Base-by-base conservation (phyloP, 2,113 vertebrate species). In the Osmerus mordax region DNA sequence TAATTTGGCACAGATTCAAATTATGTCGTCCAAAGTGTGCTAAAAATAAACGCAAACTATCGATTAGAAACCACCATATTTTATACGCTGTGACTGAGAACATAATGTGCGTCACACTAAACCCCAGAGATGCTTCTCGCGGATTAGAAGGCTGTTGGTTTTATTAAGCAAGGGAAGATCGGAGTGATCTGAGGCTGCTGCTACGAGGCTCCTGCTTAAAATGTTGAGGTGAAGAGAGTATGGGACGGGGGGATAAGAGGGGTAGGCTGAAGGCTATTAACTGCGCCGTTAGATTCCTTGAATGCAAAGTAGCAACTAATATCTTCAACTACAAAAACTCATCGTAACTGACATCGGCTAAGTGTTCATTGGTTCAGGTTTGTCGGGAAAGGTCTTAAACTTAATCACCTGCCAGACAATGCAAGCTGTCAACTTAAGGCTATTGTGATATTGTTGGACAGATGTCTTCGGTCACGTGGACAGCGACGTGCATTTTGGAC, bases 401-500 rank as follows among this genome's bases (percentile, higher is more conserved):
- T 76, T 87, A 84, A 86, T 83, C 81, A 78, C 72, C 6, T 51
- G 56, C 54, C 53, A 81, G 76, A 85, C 83, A 76, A 84, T 71
- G 23, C 72, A 80, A 87, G 71, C 84, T 87, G 83, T 86, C 83
- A 85, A 32, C 62, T 63, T 70, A 55, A 67, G 71, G 69, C 41
- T 68, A 58, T 56, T 83, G 78, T 78, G 77, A 78, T 66, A 29
- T 55, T 67, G 76, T 61, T 73, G 52, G 61, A 60, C 85, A 87
- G 83, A 83, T 82, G 85, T 85, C 73, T 53, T 23, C 25, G 59
- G 68, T 58, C 85, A 85, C 81, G 79, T 87, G 85, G 82, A 70
- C 51, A 0, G 3, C 60, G 58, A 69, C 81, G 76, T 76, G 78
- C 70, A 78, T 82, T 71, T 74, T 65, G 67, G 77, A 19, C 41